phyloP scores from a whole-genome alignment of 2,113 vertebrate genomes.

The Urocolius indicus region DNA sequence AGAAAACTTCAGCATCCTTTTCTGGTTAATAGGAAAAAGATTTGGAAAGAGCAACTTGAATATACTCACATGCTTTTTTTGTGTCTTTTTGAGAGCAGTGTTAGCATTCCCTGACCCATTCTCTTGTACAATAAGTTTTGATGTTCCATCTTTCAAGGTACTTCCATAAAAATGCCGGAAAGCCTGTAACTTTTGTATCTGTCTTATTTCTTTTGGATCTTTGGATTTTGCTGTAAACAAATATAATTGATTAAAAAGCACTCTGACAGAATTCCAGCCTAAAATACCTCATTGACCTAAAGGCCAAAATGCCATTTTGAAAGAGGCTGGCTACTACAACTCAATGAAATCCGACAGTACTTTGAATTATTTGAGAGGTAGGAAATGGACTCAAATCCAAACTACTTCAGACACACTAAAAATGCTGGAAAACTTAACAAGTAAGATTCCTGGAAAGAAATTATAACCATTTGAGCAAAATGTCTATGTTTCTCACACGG shows the following conservation, averaged over 20 bases:
- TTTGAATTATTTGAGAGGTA: not conserved
- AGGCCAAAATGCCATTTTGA: not conserved
- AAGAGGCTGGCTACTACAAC: not conserved
- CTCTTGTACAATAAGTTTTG: conserved; percentile 18
- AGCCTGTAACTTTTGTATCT: conserved; percentile 39
- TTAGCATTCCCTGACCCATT: not conserved
- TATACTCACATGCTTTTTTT: conserved; percentile 17
- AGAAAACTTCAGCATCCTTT: not conserved
- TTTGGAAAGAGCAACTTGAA: not conserved
- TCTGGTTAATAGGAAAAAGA: not conserved
- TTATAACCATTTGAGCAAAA: not conserved
- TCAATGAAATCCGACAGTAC: not conserved
- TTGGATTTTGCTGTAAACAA: conserved; percentile 31
- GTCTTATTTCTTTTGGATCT: not conserved
- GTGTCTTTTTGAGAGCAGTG: conserved; percentile 1
- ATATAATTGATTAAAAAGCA: not conserved
- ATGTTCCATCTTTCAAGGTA: not conserved
- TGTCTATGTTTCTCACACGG: not conserved
- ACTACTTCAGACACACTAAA: not conserved
- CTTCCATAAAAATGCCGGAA: conserved; percentile 42
- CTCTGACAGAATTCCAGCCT: not conserved
- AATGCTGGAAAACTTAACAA: not conserved
- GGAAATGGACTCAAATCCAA: not conserved
- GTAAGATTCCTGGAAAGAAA: not conserved
- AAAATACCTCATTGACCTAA: not conserved